phyloP scores from a whole-genome alignment of 2,888 invertebrate genomes.

The Diarsia mendica region DNA sequence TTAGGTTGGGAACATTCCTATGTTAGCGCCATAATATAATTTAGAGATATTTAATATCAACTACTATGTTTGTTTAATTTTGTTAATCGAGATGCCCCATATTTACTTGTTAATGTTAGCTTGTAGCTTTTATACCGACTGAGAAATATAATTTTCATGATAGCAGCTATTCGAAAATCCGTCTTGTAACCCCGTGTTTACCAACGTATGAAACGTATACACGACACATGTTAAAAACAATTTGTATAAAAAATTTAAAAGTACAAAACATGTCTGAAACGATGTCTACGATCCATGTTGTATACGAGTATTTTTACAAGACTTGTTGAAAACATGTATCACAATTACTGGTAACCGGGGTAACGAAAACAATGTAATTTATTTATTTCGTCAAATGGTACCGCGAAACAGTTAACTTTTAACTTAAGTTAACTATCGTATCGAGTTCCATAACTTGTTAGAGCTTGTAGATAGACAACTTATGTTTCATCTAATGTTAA shows the following conservation, averaged over 20 bases:
- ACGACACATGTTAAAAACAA: neutral
- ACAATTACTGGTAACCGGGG: neutral
- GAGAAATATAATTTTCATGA: constrained; percentile 19
- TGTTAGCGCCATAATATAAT: constrained; percentile 50
- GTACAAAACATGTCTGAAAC: neutral
- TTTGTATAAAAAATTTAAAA: neutral
- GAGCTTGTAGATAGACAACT: neutral
- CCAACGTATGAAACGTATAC: neutral
- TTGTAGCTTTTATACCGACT: constrained; percentile 46
- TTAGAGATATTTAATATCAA: constrained; percentile 37
- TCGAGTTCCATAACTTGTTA: neutral
- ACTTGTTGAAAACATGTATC: neutral
- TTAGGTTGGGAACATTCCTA: constrained; percentile 49
- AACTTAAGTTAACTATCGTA: neutral
- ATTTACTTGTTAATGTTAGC: neutral
- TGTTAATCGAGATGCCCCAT: constrained; percentile 15
- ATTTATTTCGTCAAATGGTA: neutral
- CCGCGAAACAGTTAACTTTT: constrained; percentile 5
- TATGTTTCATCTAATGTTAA: constrained; percentile 7
- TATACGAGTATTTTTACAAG: neutral
- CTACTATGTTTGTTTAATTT: constrained; percentile 7
- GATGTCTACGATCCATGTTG: neutral
- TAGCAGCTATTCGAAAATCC: constrained; percentile 28
- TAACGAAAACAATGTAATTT: neutral
- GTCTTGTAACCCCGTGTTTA: neutral